A percentile compares a stretch with the other conserved stretches of the same genome.
Conservation (phyloP, 2,888 invertebrate genomes). For the Drosophila subsilvestris region DNA sequence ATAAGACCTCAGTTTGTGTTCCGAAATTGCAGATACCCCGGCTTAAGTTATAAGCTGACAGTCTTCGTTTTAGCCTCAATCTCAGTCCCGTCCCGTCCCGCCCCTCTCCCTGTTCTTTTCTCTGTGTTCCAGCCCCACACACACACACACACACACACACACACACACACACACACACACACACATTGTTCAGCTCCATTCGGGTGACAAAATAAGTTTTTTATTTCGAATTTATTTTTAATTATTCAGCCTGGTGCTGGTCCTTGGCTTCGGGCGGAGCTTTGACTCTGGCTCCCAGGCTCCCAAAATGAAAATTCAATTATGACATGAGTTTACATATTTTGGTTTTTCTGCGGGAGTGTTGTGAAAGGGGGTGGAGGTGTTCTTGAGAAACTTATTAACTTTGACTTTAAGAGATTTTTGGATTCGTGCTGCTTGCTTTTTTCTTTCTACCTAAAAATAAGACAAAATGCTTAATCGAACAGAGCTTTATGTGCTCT, state of each 20-base stretch:
- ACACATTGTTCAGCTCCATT: slow-evolving; percentile 15
- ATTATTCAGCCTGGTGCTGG: slow-evolving; percentile 50
- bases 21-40: neutral
- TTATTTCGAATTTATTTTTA: slow-evolving; percentile 57
- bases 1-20: slow-evolving; percentile 35
- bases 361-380: no score
- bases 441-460: neutral
- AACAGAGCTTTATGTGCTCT: no score
- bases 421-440: slow-evolving; percentile 43
- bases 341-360: slow-evolving; percentile 18
- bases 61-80: slow-evolving; percentile 5
- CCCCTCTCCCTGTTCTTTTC: neutral
- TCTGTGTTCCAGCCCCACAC: neutral
- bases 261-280: slow-evolving; percentile 18
- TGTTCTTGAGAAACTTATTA: slow-evolving; percentile 47
- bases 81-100: neutral
- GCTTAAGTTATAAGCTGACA: slow-evolving; percentile 44
- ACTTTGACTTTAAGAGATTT: slow-evolving; percentile 60
- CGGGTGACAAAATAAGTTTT: slow-evolving; percentile 60
- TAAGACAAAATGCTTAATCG: neutral
- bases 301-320: slow-evolving; percentile 74
- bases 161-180: no score
- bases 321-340: slow-evolving; percentile 70
- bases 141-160: no score
- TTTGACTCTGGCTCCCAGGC: slow-evolving; percentile 14